Percentiles rank a stretch among this genome's conserved stretches.
Evolutionary conservation across 2,797 vertebrate species (phyloP).

Genomic region (Sphaeramia orbicularis): DNA sequence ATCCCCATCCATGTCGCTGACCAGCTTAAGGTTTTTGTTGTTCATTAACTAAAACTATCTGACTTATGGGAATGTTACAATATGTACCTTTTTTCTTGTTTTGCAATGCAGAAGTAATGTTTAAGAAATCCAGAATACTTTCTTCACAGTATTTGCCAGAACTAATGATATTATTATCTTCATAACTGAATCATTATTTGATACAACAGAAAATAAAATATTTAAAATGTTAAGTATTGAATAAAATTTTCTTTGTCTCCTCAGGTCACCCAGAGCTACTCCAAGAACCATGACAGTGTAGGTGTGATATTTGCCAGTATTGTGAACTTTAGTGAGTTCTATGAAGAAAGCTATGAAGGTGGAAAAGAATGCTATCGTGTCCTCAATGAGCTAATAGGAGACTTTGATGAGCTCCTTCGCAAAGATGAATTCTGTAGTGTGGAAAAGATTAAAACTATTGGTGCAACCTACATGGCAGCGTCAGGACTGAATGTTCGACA

Average conservation of each 20-base stretch:
- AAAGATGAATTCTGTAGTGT: constrained; percentile 90
- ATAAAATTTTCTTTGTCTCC: constrained; percentile 8
- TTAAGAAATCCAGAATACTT: background rate
- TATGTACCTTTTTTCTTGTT: background rate
- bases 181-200: background rate
- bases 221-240: background rate
- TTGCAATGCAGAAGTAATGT: background rate
- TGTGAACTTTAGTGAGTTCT: constrained; percentile 99
- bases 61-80: background rate
- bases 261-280: constrained; percentile 95
- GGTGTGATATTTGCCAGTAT: constrained; percentile 98
- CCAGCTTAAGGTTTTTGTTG: constrained; percentile 90
- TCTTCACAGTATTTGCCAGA: background rate
- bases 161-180: background rate
- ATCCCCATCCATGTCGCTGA: constrained; percentile 98
- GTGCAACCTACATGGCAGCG: constrained; percentile 98
- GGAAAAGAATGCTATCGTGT: constrained; percentile 98
- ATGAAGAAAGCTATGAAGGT: constrained; percentile 97
- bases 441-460: constrained; percentile 99
- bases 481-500: constrained; percentile 93
- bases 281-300: constrained; percentile 96
- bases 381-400: constrained; percentile 96
- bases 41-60: constrained; percentile 20
- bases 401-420: constrained; percentile 96
- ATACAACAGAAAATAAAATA: too few relatives aligned